Conservation (phyloP, 2,888 invertebrate species). For the Melanostoma scalare region DNA sequence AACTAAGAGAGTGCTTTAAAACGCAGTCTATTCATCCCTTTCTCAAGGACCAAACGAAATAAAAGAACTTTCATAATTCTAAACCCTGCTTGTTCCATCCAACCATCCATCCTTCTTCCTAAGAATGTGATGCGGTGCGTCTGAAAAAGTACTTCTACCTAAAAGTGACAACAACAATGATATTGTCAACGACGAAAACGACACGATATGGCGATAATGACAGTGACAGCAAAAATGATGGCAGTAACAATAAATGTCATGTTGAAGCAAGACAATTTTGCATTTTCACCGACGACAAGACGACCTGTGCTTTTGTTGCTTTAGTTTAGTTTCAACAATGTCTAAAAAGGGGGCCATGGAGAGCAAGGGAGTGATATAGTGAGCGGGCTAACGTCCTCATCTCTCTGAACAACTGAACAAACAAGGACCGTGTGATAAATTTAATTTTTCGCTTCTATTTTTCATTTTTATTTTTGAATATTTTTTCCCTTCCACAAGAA, state of each 20-base stretch:
- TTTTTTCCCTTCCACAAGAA: constrained; percentile 16
- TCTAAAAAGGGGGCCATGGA: constrained; percentile 11
- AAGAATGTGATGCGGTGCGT: constrained; percentile 23
- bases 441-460: constrained; percentile 43
- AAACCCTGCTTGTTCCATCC: constrained; percentile 5
- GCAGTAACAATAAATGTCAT: constrained; percentile 80
- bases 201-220: constrained; percentile 76
- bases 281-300: constrained; percentile 58
- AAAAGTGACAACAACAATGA: constrained; percentile 58
- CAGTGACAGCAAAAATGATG: constrained; percentile 74
- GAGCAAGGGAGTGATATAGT: background rate
- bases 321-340: constrained; percentile 37
- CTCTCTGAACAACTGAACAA: background rate
- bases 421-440: constrained; percentile 52
- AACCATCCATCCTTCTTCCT: background rate
- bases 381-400: constrained; percentile 58
- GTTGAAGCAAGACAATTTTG: constrained; percentile 76
- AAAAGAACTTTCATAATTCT: constrained; percentile 58
- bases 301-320: constrained; percentile 9
- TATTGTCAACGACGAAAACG: constrained; percentile 71
- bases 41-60: constrained; percentile 34
- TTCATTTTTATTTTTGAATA: constrained; percentile 20
- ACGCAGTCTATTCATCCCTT: background rate
- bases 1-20: constrained; percentile 25
- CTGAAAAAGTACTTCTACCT: constrained; percentile 49